phyloP scores from a whole-genome alignment of 92 coral and sea anemone genomes.

The Meandrina meandrites region DNA sequence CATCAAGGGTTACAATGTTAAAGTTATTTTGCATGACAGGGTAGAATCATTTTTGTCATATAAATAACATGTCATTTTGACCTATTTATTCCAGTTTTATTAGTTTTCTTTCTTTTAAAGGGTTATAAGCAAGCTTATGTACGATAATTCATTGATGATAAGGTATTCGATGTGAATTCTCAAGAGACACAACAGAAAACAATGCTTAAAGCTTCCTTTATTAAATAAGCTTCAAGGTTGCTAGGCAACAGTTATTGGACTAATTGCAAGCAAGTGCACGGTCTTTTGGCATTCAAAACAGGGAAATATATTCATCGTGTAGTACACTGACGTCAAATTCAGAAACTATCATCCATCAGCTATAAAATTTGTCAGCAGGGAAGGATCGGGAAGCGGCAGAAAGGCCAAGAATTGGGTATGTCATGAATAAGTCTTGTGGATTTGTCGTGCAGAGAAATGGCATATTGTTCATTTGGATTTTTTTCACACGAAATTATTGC shows the following conservation, averaged over 20 bases:
- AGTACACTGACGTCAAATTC: too few relatives aligned
- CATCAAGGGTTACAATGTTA: neutral
- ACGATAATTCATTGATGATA: neutral
- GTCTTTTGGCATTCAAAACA: slow-evolving; percentile 5
- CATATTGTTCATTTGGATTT: neutral
- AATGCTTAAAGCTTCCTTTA: slow-evolving; percentile 1
- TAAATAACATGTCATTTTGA: neutral
- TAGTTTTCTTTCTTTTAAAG: neutral
- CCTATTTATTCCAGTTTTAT: neutral
- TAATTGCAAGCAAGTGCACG: slow-evolving; percentile 10
- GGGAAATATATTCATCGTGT: neutral
- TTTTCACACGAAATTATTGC: neutral
- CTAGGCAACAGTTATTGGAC: slow-evolving; percentile 21
- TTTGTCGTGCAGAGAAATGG: neutral
- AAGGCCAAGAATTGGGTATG: neutral
- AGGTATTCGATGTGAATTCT: slow-evolving; percentile 20
- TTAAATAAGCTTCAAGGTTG: slow-evolving; percentile 1
- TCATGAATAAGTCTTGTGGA: neutral
- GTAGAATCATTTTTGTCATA: neutral
- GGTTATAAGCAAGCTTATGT: neutral
- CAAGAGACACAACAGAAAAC: slow-evolving; percentile 25
- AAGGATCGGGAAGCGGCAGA: neutral
- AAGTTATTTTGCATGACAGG: neutral
- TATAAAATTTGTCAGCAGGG: neutral
- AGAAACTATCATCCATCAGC: neutral